Evolutionary conservation across 1,140 invertebrate genomes (phyloP).

Genomic region (Drosophila busckii): DNA sequence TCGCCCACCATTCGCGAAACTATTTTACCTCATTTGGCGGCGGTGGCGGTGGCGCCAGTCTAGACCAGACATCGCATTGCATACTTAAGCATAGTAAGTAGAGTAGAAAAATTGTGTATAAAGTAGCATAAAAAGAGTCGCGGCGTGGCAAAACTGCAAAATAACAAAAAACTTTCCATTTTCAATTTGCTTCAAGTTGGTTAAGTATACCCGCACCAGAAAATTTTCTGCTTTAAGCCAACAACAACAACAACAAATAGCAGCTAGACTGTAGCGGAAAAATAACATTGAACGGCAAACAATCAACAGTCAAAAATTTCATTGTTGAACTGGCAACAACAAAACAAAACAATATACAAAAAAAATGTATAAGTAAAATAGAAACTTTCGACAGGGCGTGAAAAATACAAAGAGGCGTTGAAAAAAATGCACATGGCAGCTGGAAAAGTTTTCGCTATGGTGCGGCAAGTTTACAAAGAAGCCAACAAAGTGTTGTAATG

Average conservation of each 20-base stretch:
- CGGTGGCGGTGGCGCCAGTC: neutral
- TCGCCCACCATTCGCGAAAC: constrained; percentile 30
- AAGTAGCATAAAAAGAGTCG: constrained; percentile 31
- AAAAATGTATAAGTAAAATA: neutral
- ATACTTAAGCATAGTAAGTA: constrained; percentile 15
- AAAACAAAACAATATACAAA: constrained; percentile 27
- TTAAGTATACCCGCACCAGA: constrained; percentile 10
- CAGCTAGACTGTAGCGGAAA: constrained; percentile 38
- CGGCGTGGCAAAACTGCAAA: constrained; percentile 34
- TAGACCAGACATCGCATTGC: constrained; percentile 20
- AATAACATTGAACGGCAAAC: constrained; percentile 69
- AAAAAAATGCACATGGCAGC: constrained; percentile 12
- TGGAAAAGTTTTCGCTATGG: constrained; percentile 35
- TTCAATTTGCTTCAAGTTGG: constrained; percentile 56
- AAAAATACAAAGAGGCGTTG: constrained; percentile 56
- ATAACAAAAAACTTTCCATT: constrained; percentile 56
- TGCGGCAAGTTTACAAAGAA: constrained; percentile 57
- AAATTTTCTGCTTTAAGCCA: constrained; percentile 43
- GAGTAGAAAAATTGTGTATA: constrained; percentile 10
- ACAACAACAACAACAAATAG: constrained; percentile 13
- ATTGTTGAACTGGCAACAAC: constrained; percentile 41
- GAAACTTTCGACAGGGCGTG: constrained; percentile 62
- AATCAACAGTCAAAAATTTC: constrained; percentile 70
- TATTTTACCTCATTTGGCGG: constrained; percentile 53
- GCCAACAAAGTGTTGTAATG: constrained; percentile 72